phyloP scores from a whole-genome alignment of 1,140 invertebrate genomes.

The Steinernema feltiae region DNA sequence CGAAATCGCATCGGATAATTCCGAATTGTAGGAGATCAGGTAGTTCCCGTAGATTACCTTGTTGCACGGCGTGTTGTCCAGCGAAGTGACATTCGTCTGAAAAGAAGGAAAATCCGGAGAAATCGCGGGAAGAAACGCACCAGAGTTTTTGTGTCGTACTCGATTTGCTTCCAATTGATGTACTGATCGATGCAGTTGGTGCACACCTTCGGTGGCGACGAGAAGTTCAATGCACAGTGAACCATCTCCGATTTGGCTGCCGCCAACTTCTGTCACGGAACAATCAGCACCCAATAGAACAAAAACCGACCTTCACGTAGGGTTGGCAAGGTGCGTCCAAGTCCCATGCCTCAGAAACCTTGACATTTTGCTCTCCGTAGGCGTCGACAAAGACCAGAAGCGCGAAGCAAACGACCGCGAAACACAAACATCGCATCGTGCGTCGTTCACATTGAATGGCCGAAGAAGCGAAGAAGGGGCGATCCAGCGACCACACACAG shows the following conservation, averaged over 20 bases:
- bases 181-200: slow-evolving; percentile 47
- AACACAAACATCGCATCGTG: too few species aligned
- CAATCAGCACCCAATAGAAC: too few species aligned
- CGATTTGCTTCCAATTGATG: slow-evolving; percentile 45
- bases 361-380: too few species aligned
- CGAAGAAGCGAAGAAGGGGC: neutral
- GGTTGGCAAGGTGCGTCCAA: slow-evolving; percentile 44
- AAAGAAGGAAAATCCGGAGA: neutral
- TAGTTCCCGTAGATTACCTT: slow-evolving; percentile 45
- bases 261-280: slow-evolving; percentile 36
- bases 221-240: slow-evolving; percentile 41
- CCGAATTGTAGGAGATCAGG: slow-evolving; percentile 39
- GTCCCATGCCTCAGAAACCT: slow-evolving; percentile 43
- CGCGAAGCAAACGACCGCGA: neutral
- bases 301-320: slow-evolving; percentile 38
- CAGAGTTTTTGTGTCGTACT: slow-evolving; percentile 44
- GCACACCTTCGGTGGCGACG: slow-evolving; percentile 48
- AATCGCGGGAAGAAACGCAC: slow-evolving; percentile 23
- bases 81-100: slow-evolving; percentile 39
- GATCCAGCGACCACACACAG: neutral
- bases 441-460: too few species aligned
- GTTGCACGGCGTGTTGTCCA: slow-evolving; percentile 46
- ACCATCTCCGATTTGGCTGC: slow-evolving; percentile 36
- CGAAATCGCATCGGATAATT: slow-evolving; percentile 41
- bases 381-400: neutral